Percentiles rank a stretch among this genome's conserved stretches.
Evolutionary conservation across 2,888 invertebrate species (phyloP).

Genomic region (Polydrusus pterygomalis): DNA sequence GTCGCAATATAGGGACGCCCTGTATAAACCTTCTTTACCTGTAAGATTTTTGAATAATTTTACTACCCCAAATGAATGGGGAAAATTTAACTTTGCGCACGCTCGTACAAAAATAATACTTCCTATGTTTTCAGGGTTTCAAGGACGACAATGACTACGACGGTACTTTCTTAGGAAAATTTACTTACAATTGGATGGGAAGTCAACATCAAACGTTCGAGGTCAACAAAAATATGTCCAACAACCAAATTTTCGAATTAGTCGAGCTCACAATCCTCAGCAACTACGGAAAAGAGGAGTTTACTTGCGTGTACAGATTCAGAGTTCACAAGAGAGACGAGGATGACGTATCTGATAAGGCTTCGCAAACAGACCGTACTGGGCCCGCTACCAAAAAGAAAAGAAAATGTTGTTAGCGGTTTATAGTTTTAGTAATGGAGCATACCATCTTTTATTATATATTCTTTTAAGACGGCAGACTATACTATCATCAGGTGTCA

Average conservation of each 20-base stretch:
- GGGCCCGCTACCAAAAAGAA: neutral
- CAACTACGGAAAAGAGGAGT: conserved; percentile 57
- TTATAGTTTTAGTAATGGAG: no score
- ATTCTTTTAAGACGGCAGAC: no score
- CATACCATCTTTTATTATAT: no score
- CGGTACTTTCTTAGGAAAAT: conserved; percentile 46
- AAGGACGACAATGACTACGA: neutral
- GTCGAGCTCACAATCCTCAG: conserved; percentile 56
- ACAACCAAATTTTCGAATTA: conserved; percentile 41
- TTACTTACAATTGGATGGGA: conserved; percentile 47
- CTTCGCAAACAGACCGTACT: conserved; percentile 9
- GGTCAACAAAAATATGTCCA: conserved; percentile 27
- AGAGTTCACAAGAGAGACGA: conserved; percentile 52
- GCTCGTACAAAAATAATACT: neutral
- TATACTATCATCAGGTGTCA: no score
- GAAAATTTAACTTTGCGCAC: no score
- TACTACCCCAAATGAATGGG: no score
- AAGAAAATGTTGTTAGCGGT: conserved; percentile 30
- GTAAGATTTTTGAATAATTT: no score
- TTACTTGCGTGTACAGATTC: conserved; percentile 59
- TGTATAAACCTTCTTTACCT: no score
- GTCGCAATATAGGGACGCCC: no score
- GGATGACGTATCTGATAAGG: neutral
- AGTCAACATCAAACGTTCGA: conserved; percentile 52
- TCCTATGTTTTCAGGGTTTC: conserved; percentile 41